phyloP scores from a whole-genome alignment of 2,797 vertebrate species.

The Sebastes nivosus region DNA sequence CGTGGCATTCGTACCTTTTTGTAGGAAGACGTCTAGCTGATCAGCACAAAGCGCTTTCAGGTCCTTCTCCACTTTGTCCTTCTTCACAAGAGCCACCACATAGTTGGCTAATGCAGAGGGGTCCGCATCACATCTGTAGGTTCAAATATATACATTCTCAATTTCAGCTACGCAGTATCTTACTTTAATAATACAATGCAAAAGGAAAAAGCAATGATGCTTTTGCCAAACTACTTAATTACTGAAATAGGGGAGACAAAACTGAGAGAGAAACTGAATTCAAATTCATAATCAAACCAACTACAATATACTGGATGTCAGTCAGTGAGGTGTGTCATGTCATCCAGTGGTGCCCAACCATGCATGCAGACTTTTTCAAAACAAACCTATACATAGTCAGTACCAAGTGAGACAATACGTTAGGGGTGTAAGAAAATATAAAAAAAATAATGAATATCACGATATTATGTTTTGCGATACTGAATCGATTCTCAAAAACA shows the following conservation, averaged over 20 bases:
- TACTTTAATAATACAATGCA: not conserved
- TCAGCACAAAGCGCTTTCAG: slow-evolving; percentile 96
- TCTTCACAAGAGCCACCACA: slow-evolving; percentile 98
- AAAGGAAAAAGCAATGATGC: not conserved
- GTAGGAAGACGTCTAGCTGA: slow-evolving; percentile 98
- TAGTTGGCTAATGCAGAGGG: slow-evolving; percentile 98
- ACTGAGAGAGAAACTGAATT: not conserved
- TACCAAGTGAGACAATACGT: not conserved
- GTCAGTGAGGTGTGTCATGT: not conserved
- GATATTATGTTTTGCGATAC: too few species aligned
- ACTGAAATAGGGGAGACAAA: not conserved
- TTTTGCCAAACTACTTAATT: not conserved
- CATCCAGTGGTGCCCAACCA: not conserved
- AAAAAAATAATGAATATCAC: too few species aligned
- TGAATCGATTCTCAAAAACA: too few species aligned
- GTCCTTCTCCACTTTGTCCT: slow-evolving; percentile 98
- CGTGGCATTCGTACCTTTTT: slow-evolving; percentile 89
- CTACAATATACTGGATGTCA: not conserved
- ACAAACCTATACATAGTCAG: not conserved
- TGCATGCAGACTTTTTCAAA: not conserved
- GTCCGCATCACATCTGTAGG: slow-evolving; percentile 91
- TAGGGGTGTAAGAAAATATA: too few species aligned
- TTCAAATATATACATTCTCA: not conserved
- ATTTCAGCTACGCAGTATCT: not conserved
- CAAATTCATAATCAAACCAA: not conserved